Evolutionary conservation across 2,888 invertebrate species (phyloP).

Genomic region (Laothoe populi): DNA sequence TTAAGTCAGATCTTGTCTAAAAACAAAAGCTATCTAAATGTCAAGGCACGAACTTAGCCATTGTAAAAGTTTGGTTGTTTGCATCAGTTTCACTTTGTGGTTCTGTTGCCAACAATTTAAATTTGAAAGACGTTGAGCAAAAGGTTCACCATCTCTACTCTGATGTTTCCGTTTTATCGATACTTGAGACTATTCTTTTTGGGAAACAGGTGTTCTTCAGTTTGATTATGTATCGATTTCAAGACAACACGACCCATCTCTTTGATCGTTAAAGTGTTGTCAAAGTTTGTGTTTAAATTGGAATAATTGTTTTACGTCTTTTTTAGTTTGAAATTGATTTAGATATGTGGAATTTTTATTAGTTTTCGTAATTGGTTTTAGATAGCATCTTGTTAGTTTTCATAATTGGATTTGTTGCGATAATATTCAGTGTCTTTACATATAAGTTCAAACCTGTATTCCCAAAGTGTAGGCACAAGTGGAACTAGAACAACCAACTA

Average conservation of each 20-base stretch:
- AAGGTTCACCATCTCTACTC: background rate
- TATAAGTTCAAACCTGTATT: too few relatives aligned
- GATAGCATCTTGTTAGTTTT: too few relatives aligned
- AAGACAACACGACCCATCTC: slow-evolving; percentile 24
- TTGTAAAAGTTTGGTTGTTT: too few relatives aligned
- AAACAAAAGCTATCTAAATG: too few relatives aligned
- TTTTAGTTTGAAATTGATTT: background rate
- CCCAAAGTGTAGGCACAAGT: too few relatives aligned
- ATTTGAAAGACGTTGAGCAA: background rate
- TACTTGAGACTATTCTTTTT: background rate
- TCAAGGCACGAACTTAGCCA: too few relatives aligned
- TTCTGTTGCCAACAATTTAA: too few relatives aligned
- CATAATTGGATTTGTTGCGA: too few relatives aligned
- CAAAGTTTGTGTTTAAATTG: background rate
- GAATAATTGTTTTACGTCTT: background rate
- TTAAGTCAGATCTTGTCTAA: too few relatives aligned
- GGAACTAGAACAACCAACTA: too few relatives aligned
- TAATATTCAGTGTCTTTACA: too few relatives aligned
- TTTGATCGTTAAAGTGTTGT: slow-evolving; percentile 6
- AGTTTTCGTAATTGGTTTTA: background rate
- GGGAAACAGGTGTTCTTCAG: slow-evolving; percentile 8
- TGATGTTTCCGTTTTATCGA: slow-evolving; percentile 4
- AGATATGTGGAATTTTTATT: background rate
- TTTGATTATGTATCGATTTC: slow-evolving; percentile 5
- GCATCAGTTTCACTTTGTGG: too few relatives aligned